Conservation (phyloP, 2,113 vertebrate species). For the Petaurus breviceps region DNA sequence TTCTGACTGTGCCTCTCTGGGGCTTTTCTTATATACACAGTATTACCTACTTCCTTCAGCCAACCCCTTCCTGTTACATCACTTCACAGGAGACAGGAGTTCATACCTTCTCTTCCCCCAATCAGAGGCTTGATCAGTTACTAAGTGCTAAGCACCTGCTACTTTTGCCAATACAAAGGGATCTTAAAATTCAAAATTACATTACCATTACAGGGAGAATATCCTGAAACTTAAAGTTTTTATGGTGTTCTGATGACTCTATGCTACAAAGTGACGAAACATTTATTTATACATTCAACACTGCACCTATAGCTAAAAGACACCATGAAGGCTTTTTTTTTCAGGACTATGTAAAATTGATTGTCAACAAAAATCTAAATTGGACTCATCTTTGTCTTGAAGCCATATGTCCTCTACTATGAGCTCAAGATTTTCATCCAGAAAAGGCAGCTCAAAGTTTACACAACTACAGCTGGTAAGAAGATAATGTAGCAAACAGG, state of each 20-base stretch:
- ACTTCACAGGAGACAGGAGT: too few relatives aligned
- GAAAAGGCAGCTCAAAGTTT: constrained; percentile 45
- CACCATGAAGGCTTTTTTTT: constrained; percentile 24
- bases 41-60: too few relatives aligned
- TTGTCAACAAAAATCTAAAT: constrained; percentile 72
- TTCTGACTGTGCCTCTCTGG: too few relatives aligned
- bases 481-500: not conserved
- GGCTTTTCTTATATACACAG: too few relatives aligned
- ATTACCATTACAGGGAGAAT: too few relatives aligned
- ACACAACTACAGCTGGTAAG: constrained; percentile 48
- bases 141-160: too few relatives aligned
- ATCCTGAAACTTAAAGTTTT: constrained; percentile 1
- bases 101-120: too few relatives aligned
- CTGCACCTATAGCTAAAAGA: constrained; percentile 40
- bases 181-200: too few relatives aligned
- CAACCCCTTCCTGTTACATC: too few relatives aligned
- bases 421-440: constrained; percentile 52
- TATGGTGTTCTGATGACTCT: constrained; percentile 22
- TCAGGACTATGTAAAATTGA: constrained; percentile 44
- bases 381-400: constrained; percentile 58
- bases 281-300: not conserved
- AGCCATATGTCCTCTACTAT: constrained; percentile 61
- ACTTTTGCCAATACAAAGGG: too few relatives aligned
- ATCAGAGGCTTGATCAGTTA: too few relatives aligned
- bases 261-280: constrained; percentile 41